Evolutionary conservation across 2,113 vertebrate genomes (phyloP).

Genomic region (Chaetodon auriga): DNA sequence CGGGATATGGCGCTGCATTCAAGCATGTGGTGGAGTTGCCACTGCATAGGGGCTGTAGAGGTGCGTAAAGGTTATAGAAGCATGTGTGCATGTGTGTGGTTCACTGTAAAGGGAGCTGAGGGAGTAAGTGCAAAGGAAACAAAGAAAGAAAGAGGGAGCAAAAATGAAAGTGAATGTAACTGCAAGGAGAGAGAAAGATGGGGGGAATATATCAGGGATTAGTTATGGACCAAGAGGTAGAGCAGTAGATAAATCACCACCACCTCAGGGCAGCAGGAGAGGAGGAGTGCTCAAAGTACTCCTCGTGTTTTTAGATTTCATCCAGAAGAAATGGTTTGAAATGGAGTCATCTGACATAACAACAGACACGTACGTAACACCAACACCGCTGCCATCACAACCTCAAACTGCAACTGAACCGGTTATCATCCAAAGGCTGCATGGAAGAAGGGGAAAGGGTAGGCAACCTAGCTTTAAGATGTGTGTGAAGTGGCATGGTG

Average conservation of each 20-base stretch:
- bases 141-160: conserved; percentile 1
- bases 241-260: conserved; percentile 52
- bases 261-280: conserved; percentile 15
- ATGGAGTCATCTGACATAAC: conserved; percentile 13
- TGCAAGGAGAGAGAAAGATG: conserved; percentile 48
- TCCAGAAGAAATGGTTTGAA: conserved; percentile 16
- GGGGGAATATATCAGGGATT: conserved; percentile 35
- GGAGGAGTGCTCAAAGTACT: conserved; percentile 6
- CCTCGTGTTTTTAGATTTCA: conserved; percentile 44
- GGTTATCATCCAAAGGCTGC: conserved; percentile 34
- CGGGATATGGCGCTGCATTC: background rate
- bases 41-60: conserved; percentile 5
- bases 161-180: conserved; percentile 43
- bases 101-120: conserved; percentile 12
- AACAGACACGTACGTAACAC: conserved; percentile 33
- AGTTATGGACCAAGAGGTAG: conserved; percentile 39
- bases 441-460: conserved; percentile 23
- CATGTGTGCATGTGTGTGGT: conserved; percentile 8
- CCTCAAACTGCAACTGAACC: conserved; percentile 33
- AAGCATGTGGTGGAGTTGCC: conserved; percentile 15
- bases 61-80: conserved; percentile 13
- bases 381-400: background rate
- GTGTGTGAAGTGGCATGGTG: conserved; percentile 19
- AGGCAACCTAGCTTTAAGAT: conserved; percentile 31
- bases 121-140: background rate